Evolutionary conservation across 2,888 invertebrate genomes (phyloP), one percentile per base, ranked within the genome.

Genomic region (Thymelicus acteon): DNA sequence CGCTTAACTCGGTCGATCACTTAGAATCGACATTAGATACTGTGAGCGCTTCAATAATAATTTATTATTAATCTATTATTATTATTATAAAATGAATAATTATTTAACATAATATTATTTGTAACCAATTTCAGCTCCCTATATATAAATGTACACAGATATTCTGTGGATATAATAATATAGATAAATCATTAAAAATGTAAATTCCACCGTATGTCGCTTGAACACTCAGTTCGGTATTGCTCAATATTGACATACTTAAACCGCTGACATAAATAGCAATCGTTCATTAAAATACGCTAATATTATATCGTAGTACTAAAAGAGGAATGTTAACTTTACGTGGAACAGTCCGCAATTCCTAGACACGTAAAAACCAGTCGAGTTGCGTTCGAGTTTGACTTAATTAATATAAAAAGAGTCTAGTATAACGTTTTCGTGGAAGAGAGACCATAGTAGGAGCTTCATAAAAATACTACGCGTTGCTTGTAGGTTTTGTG

Each of bases 321-420:
- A 71, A 65, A 60, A 49, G 70, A 49, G 70, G 70, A 71, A 71
- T 71, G 70, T 65, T 71, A 71, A 65, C 49, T 54, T 39, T 44
- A 60, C 64, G 60, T 64, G 3, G 31, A 24, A 24, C 49, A 4
- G 39, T 48, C n/a, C 24, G 67, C 67, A 63, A 69, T 68, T 61
- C 65, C 67, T 72, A 71, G 71, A 71, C 72, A 15, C 13, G 64
- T 48, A 72, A 72, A 72, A 72, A 72, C 60, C 60, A n/a, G 72
- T 60, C 68, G 67, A 67, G 60, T 67, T 37, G 44, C 47, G 52
- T 63, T 71, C 72, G 68, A 72, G 74, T 74, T 62, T 72, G 62
- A 74, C 73, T 72, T 76, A 75, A 77, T 76, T 76, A 76, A 73
- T 75, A 74, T 68, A 70, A 72, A 74, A 74, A 74, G 63, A 67